These are phyloP conservation scores for Ichneumoninae sp. DNA, from an alignment of 2,888 invertebrate species.

Conservation along the genomic window DNA sequence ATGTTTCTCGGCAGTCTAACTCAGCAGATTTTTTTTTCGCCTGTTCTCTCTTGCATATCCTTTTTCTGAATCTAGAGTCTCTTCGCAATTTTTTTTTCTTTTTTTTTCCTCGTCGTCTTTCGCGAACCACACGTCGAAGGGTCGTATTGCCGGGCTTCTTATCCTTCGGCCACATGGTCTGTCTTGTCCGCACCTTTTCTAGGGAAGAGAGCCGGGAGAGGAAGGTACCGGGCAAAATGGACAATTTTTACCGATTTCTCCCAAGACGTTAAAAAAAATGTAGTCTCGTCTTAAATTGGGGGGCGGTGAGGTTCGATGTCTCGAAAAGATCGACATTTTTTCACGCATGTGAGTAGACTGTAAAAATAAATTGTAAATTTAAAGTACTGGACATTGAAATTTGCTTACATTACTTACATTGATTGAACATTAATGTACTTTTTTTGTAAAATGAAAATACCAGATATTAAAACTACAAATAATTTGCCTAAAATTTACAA, in stretches of 20 bases:
- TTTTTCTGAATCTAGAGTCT: background rate
- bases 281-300: background rate
- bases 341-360: background rate
- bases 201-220: background rate
- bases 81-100: background rate
- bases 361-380: too few species aligned
- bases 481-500: too few species aligned
- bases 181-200: background rate
- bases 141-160: constrained; percentile 6
- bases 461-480: too few species aligned
- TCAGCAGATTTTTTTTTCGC: constrained; percentile 12
- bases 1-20: constrained; percentile 53
- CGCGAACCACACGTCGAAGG: background rate
- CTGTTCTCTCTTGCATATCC: constrained; percentile 19
- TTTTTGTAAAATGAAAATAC: too few species aligned
- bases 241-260: background rate
- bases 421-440: too few species aligned
- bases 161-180: constrained; percentile 6
- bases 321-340: background rate
- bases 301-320: background rate
- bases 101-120: background rate
- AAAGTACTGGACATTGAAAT: too few species aligned
- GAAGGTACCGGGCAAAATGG: background rate
- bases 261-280: background rate
- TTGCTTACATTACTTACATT: too few species aligned